Base-by-base conservation (phyloP, 2,888 invertebrate genomes). In the Tricholauxania praeusta region DNA sequence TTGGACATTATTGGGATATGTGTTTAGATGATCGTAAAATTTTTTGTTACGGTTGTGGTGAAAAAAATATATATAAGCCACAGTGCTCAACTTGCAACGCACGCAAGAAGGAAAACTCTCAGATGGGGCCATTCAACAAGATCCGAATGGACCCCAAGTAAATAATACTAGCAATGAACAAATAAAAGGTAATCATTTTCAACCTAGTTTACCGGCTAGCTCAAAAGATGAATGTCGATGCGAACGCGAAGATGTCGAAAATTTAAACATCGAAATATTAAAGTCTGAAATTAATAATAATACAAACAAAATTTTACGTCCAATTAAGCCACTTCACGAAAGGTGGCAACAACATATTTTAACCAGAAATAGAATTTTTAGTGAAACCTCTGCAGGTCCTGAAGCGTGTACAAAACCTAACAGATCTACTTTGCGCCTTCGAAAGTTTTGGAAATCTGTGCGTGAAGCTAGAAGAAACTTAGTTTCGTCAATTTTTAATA, bases 41-140 rank as follows among this genome's bases (percentile, higher is more conserved):
- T 28, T 69, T 69, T 48, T 69, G 69, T 60, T 69, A 69, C 39
- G 69, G 69, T 2, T 69, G 69, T 69, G 69, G 67, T 53, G 19
- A n/a, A 2, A 55, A 55, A 57, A 67, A 67, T 17, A 47, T 67
- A 0, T 57, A 39, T n/a, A 69, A 69, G n/a, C 69, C 69, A 7
- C 69, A 69, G 28, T 60, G 59, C 19, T 2, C 17, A 0, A 47
- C 22, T 22, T 69, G 69, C 51, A 60, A 15, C 7, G n/a, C 15
- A 3, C 47, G 19, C 15, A 60, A 17, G 14, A 7, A 22, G 39
- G 55, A 55, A 55, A 55, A 55, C 55, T 14, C 4, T 1, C 55
- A 7, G 14, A 32, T 32, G 60, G 60, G 32, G n/a, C 32, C 60
- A 32, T 60, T 60, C 60, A 32, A 12, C 69, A 55, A 57, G 57